Conservation (phyloP, 2,113 vertebrate genomes). For the Nematolebias whitei region DNA sequence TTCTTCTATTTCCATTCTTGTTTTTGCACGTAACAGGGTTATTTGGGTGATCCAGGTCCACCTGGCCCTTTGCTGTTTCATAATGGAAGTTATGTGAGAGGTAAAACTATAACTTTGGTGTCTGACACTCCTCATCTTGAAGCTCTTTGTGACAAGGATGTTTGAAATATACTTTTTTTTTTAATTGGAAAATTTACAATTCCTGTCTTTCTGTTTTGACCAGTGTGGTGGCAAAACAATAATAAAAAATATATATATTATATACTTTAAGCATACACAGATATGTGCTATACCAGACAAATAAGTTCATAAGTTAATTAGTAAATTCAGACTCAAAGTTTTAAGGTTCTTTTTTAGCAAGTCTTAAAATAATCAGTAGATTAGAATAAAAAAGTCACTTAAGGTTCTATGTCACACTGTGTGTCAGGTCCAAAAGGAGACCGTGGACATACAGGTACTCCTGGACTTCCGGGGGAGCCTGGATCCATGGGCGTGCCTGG, state of each 20-base stretch:
- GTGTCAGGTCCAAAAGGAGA: slow-evolving; percentile 64
- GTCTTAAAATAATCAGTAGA: not conserved
- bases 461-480: slow-evolving; percentile 56
- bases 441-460: slow-evolving; percentile 42
- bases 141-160: not conserved
- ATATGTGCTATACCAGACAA: no score
- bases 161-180: no score
- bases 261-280: no score
- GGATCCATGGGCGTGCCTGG: slow-evolving; percentile 68
- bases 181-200: no score
- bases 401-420: not conserved
- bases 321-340: no score
- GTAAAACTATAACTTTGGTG: slow-evolving; percentile 25
- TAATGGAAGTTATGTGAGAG: slow-evolving; percentile 47
- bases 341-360: not conserved
- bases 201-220: no score
- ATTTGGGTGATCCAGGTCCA: slow-evolving; percentile 51
- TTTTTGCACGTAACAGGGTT: slow-evolving; percentile 50
- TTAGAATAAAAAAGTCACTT: not conserved
- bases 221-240: no score
- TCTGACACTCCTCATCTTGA: not conserved
- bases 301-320: no score
- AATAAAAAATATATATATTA: no score
- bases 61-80: not conserved
- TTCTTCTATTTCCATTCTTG: not conserved